Evolutionary conservation across 2,797 vertebrate species (phyloP), one percentile per base, ranked within the genome.

Genomic region (Gymnoscopelus microlampas): DNA sequence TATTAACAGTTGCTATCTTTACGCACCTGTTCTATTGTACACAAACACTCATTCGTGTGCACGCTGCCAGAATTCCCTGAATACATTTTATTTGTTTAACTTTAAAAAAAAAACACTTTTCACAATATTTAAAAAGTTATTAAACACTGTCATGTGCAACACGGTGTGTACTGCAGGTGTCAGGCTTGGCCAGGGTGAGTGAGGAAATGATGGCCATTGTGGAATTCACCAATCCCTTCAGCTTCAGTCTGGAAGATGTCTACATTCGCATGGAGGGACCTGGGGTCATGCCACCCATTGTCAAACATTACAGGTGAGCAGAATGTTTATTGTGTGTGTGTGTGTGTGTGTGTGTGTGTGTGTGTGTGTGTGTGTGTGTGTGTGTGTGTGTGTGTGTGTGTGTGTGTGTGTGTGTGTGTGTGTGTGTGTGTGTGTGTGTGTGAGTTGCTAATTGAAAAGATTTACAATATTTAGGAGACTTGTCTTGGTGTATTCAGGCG

Each of bases 141-240:
- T 39, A 7, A 44, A 44, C 39, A 7, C 39, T 9, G 39, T 54
- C 15, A 10, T 54, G 10, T 24, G 23, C 5, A 24, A 23, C 48
- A 1, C 44, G 13, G 1, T 66, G 19, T 73, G 4, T 47, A 1
- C 76, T 78, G 44, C 66, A 98, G 97, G 93, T 95, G 56, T 80
- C 92, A 7, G 95, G 93, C 0, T 48, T 70, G 15, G 77, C 71
- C 3, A 91, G 48, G 69, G 88, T 94, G 62, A 88, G 53, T 3
- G 96, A 93, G 70, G 94, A 97, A 84, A 95, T 94, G 90, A 79
- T 86, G 1, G 95, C 91, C n/a, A 90, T 76, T 0, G 92, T 98
- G 70, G 91, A 97, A 78, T 99, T 99, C 60, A 96, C 93, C 68
- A 99, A 99, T 70, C 95, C 95, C 51, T 93, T 99, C 79, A 92